Evolutionary conservation across 2,888 invertebrate species (phyloP), one percentile per base, ranked within the genome.

Genomic region (Cyaniris semiargus): DNA sequence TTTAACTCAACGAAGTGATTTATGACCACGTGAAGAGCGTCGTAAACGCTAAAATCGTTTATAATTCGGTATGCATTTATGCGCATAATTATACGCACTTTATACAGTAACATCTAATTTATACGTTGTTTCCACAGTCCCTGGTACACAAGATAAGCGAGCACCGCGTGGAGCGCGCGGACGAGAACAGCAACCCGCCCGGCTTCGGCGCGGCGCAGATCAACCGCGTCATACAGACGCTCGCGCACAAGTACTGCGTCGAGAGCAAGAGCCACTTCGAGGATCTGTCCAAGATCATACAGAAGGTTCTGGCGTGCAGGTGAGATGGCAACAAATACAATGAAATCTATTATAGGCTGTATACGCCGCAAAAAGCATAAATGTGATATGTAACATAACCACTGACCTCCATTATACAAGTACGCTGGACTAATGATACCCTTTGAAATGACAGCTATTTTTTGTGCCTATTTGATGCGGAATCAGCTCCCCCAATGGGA

Each of bases 241-340:
- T 99, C 66, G 99, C 99, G 2, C 98, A 98, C 88, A 97, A 98
- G 86, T 99, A 99, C 90, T 98, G 98, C 88, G 97, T 96, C 74
- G 99, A 99, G 84, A 99, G 98, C 87, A 98, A 98, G 88, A 96
- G 97, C 6, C 97, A 98, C 8, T 99, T 99, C 88, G 99, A 99
- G 86, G 99, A 99, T 86, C 95, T 99, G 1, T 98, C 97, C 85
- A 97, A 97, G 90, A 97, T 97, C 80, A 97, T 97, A 82, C 97
- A 98, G 94, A 97, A 97, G 87, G 98, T 99, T 31, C 94, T 98
- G 81, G 98, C 99, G 0, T 98, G 98, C 86, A 96, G 95, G 95
- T 95, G 53, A 21, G 76, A 18, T 70, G 48, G 15, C 5, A 74
- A 58, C 10, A 58, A 3, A 58, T 3, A 38, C 38, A 15, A 15